Evolutionary conservation across 2,113 vertebrate species (phyloP).

Genomic region (Rhinolophus sinicus): DNA sequence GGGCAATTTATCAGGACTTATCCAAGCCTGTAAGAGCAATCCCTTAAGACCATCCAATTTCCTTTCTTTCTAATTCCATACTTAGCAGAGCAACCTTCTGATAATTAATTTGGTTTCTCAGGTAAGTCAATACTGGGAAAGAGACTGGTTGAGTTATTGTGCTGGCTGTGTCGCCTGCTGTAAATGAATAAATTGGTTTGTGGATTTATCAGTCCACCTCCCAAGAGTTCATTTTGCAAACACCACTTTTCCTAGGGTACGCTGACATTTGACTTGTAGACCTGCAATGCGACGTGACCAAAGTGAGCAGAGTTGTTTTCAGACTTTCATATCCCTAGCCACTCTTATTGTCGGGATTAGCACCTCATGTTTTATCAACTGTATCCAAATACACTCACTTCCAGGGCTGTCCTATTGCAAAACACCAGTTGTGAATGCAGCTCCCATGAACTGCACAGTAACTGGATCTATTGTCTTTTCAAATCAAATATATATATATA

Average conservation of each 20-base stretch:
- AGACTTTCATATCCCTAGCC: background rate
- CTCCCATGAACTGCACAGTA: background rate
- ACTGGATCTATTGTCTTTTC: background rate
- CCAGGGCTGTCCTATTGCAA: background rate
- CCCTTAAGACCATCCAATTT: slow-evolving; percentile 81
- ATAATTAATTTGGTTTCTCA: slow-evolving; percentile 82
- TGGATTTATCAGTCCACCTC: slow-evolving; percentile 69
- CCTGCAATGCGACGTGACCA: background rate
- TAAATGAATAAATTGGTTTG: slow-evolving; percentile 67
- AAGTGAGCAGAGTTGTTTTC: background rate
- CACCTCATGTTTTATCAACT: background rate
- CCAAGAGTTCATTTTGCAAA: slow-evolving; percentile 48
- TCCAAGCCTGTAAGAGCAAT: slow-evolving; percentile 68
- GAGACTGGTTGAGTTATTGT: slow-evolving; percentile 64
- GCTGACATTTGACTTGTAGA: slow-evolving; percentile 1
- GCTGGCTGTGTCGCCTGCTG: background rate
- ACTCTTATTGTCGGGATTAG: background rate
- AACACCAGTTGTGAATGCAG: background rate
- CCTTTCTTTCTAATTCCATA: slow-evolving; percentile 81
- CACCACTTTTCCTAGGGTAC: slow-evolving; percentile 36
- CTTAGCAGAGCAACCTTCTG: slow-evolving; percentile 79
- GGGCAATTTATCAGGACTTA: slow-evolving; percentile 78
- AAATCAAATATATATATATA: background rate
- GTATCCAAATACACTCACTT: background rate
- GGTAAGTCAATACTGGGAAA: slow-evolving; percentile 76